These are phyloP conservation scores for Percopsis omiscomaycus DNA, from an alignment of 2,797 vertebrate species.

Conservation along the genomic window DNA sequence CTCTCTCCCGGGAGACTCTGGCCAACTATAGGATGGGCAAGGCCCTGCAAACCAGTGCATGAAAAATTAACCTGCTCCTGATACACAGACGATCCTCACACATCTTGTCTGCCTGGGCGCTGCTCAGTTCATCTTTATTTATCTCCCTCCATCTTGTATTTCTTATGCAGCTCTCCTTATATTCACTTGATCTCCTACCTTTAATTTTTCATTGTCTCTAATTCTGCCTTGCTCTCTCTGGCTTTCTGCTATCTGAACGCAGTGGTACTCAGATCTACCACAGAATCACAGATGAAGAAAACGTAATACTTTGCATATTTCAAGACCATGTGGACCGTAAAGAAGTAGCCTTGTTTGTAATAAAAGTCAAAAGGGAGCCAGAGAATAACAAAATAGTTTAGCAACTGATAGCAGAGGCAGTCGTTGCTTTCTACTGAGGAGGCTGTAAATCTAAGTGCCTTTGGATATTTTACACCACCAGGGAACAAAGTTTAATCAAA, in stretches of 20 bases:
- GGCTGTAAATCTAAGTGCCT: conserved; percentile 68
- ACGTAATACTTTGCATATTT: too few relatives aligned
- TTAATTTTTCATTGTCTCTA: conserved; percentile 10
- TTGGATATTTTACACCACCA: conserved; percentile 65
- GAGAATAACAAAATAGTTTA: conserved; percentile 13
- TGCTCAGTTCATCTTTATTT: conserved; percentile 1
- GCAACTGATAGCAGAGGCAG: conserved; percentile 46
- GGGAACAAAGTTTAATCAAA: conserved; percentile 75
- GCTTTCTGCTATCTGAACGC: conserved; percentile 17
- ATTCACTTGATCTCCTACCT: not conserved
- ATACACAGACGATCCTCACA: conserved; percentile 44
- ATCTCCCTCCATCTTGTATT: conserved; percentile 32
- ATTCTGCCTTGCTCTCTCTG: conserved; percentile 9
- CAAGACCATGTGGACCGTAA: too few relatives aligned
- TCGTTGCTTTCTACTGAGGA: conserved; percentile 66
- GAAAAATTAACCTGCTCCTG: conserved; percentile 69
- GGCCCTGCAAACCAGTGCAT: conserved; percentile 51
- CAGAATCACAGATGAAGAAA: conserved; percentile 15
- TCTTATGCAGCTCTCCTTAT: conserved; percentile 2
- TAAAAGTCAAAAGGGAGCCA: not conserved
- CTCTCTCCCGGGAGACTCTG: conserved; percentile 55
- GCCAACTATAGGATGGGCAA: conserved; percentile 45
- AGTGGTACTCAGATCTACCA: conserved; percentile 30
- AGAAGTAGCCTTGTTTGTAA: too few relatives aligned
- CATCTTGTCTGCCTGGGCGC: conserved; percentile 36